phyloP scores from a whole-genome alignment of 2,888 invertebrate genomes.

The Liopterus haemorrhoidalis region DNA sequence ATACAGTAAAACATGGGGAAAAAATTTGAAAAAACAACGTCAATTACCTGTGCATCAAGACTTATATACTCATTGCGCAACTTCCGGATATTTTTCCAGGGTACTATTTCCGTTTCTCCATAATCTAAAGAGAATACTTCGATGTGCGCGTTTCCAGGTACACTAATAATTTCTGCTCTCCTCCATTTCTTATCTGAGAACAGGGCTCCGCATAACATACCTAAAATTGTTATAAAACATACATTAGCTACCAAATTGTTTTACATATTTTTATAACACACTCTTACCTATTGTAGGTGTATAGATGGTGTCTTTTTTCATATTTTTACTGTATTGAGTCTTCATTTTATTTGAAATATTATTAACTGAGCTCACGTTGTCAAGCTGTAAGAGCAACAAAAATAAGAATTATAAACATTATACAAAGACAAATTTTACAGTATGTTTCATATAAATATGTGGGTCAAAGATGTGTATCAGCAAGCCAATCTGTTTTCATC shows the following conservation, averaged over 20 bases:
- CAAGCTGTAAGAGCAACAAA: no score
- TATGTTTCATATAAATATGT: conserved; percentile 13
- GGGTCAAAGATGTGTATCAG: no score
- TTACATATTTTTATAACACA: neutral
- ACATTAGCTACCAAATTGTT: conserved; percentile 6
- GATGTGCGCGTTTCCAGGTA: conserved; percentile 48
- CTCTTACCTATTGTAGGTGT: conserved; percentile 36
- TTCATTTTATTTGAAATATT: no score
- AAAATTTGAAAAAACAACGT: no score
- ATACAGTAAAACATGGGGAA: no score
- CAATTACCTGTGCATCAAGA: conserved; percentile 49
- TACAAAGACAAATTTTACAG: conserved; percentile 5
- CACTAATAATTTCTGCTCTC: conserved; percentile 51
- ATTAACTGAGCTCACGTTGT: no score
- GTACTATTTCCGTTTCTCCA: conserved; percentile 50
- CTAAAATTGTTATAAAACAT: conserved; percentile 39
- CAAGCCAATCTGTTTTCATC: no score
- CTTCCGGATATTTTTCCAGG: conserved; percentile 49
- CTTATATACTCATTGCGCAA: conserved; percentile 48
- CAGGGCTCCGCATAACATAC: conserved; percentile 50
- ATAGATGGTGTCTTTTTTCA: conserved; percentile 28
- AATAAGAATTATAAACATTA: no score
- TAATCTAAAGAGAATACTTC: conserved; percentile 59
- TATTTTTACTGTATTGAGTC: no score
- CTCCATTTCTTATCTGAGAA: conserved; percentile 50